Base-by-base conservation (phyloP, 1,140 invertebrate species). In the Drosophila jambulina region DNA sequence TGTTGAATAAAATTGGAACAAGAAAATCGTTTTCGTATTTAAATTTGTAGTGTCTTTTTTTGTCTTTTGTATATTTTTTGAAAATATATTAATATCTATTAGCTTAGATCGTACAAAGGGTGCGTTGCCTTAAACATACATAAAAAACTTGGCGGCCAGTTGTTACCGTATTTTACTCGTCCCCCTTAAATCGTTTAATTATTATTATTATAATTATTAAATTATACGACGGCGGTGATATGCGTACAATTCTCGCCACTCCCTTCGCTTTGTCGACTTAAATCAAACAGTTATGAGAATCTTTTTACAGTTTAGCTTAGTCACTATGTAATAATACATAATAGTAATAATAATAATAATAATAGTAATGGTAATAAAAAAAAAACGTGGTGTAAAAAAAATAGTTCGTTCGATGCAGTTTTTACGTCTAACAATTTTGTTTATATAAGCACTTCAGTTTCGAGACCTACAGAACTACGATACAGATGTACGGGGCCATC, bases 371-470 rank as follows among this genome's bases (percentile, higher is more conserved):
- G n/a, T 48, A 48, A 25, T 27, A 21, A 77, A 77, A 70, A 74
- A 83, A 83, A 80, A 71, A 67, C 49, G 46, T 65, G 53, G 60
- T 71, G 29, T 67, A 60, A 77, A 77, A 77, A 71, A 85, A 75
- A 85, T 64, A 82, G 63, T 68, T 53, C 60, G 63, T 62, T 71
- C 27, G 42, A 69, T 63, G 69, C 65, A 34, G 32, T 54, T 54
- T 34, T 78, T 81, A 80, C 68, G 46, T 43, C 77, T 83, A 90
- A 84, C 85, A 85, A 90, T 61, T 74, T 80, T 59, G 36, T 80
- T 84, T 71, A 69, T 88, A 88, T 88, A 88, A 88, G 85, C 85
- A 88, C 85, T 88, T 88, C 82, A 85, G 85, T 88, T 88, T 65
- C 78, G 51, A 67, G 82, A 84, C 70, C 74, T 76, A 78, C 38